Evolutionary conservation across 1,140 invertebrate species (phyloP).

Genomic region (Nephila pilipes): DNA sequence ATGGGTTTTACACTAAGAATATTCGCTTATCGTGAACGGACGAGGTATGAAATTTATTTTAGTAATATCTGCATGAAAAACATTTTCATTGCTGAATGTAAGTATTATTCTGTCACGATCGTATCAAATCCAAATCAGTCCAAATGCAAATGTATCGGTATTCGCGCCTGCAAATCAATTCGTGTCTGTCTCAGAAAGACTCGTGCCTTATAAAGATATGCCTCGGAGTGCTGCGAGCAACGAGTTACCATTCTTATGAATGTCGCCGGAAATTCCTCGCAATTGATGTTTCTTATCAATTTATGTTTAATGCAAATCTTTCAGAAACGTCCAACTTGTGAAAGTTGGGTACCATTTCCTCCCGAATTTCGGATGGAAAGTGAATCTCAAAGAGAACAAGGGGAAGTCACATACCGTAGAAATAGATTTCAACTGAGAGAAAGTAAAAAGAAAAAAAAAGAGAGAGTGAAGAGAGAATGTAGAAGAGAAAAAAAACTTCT

Average conservation of each 20-base stretch:
- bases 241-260: constrained; percentile 31
- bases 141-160: not conserved
- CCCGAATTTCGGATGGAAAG: not conserved
- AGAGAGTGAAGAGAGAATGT: not conserved
- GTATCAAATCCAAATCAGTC: not conserved
- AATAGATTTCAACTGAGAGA: not conserved
- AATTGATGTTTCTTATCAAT: constrained; percentile 52
- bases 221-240: not conserved
- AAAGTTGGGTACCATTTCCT: not conserved
- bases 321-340: not conserved
- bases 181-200: not conserved
- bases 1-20: too few species aligned
- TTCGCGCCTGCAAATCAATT: not conserved
- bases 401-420: not conserved
- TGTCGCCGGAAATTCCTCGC: not conserved
- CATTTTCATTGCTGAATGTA: not conserved
- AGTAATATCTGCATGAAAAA: not conserved
- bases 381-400: constrained; percentile 38
- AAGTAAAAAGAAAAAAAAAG: not conserved
- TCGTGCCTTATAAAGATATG: not conserved
- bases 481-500: not conserved
- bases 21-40: too few species aligned
- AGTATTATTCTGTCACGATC: not conserved
- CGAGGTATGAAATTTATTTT: not conserved
- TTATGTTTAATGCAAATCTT: constrained; percentile 50